These are phyloP conservation scores for Hipposideros armiger DNA, from an alignment of 2,113 vertebrate species.

Conservation along the genomic window DNA sequence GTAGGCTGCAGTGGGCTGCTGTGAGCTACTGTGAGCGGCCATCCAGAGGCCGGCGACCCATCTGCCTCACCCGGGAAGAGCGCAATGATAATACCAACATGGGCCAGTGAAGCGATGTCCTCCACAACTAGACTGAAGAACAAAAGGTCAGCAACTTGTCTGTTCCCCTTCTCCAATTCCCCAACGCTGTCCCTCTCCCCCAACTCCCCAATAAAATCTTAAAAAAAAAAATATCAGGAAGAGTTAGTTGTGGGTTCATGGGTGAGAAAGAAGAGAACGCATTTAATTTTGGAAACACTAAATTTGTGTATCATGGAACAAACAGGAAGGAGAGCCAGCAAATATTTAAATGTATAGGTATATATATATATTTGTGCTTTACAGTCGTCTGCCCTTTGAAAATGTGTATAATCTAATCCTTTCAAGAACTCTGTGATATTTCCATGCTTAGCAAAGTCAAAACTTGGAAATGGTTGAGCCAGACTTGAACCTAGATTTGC, in stretches of 20 bases:
- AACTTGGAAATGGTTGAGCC: background rate
- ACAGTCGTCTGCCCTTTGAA: background rate
- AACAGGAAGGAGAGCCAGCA: background rate
- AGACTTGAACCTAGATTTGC: background rate
- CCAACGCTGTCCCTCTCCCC: too few species aligned
- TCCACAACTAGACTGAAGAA: too few species aligned
- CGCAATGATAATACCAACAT: too few species aligned
- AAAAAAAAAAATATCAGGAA: background rate
- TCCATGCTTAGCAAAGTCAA: slow-evolving; percentile 16
- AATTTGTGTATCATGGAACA: background rate
- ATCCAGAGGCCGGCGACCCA: too few species aligned
- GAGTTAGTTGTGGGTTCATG: background rate
- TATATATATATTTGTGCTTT: background rate
- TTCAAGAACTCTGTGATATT: background rate
- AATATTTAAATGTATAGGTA: background rate
- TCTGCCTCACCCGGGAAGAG: too few species aligned
- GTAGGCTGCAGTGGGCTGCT: too few species aligned
- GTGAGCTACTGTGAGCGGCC: too few species aligned
- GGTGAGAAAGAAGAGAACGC: background rate
- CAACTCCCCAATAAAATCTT: too few species aligned
- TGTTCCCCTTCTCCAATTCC: too few species aligned
- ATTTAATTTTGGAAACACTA: background rate
- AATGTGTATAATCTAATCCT: background rate
- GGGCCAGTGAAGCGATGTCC: too few species aligned
- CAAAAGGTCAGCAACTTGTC: too few species aligned